Percentiles rank a stretch among this genome's conserved stretches.
These are phyloP conservation scores for Ailuropoda melanoleuca DNA, from an alignment of 2,113 vertebrate species.

Conservation along the genomic window DNA sequence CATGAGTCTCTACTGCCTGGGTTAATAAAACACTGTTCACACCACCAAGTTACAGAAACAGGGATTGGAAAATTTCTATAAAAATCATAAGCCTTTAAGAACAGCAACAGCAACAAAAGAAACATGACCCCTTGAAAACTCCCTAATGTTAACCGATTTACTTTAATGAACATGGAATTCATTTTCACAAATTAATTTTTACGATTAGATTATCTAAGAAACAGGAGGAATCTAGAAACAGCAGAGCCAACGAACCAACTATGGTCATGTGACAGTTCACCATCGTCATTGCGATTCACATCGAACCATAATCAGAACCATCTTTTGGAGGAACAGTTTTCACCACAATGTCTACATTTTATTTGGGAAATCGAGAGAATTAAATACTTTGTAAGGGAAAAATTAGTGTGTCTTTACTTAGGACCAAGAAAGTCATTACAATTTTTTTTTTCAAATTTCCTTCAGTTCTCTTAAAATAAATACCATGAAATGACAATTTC, in stretches of 20 bases:
- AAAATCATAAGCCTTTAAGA: background rate
- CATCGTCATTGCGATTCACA: background rate
- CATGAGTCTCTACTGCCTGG: background rate
- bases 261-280: background rate
- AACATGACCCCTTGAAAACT: background rate
- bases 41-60: background rate
- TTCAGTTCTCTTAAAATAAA: background rate
- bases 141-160: background rate
- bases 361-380: background rate
- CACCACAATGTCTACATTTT: background rate
- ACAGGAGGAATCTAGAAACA: background rate
- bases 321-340: background rate
- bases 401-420: background rate
- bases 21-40: background rate
- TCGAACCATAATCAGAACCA: too few relatives aligned
- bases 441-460: background rate
- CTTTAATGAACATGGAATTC: background rate
- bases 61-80: background rate
- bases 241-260: background rate
- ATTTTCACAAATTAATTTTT: background rate
- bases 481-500: background rate
- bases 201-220: background rate
- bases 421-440: background rate
- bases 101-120: background rate
- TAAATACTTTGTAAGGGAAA: background rate